Conservation (phyloP, 2,797 vertebrate genomes). For the Hydrophis major region DNA sequence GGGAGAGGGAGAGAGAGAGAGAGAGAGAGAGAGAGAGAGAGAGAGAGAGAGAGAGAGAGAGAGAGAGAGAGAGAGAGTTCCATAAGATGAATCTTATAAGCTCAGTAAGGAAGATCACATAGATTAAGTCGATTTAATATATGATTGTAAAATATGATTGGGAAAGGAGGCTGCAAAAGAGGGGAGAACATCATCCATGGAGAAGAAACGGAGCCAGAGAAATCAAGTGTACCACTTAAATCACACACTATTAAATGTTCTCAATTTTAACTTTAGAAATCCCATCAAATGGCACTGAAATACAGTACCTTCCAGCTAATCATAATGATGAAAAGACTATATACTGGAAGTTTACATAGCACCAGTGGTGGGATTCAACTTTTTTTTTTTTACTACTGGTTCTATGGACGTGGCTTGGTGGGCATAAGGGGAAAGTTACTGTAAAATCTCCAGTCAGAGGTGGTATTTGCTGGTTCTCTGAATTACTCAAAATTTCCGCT, state of each 20-base stretch:
- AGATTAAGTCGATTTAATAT: background rate
- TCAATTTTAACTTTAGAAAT: background rate
- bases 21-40: background rate
- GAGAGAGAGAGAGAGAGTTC: background rate
- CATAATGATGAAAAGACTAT: background rate
- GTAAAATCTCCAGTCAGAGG: too few relatives aligned
- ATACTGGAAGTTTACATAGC: background rate
- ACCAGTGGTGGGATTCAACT: too few relatives aligned
- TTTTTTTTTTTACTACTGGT: too few relatives aligned
- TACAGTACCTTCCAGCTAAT: background rate
- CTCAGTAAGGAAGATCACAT: too few relatives aligned
- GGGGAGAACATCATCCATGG: background rate
- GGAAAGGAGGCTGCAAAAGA: background rate
- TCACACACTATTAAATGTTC: background rate
- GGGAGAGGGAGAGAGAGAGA: too few relatives aligned
- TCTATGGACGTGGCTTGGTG: too few relatives aligned
- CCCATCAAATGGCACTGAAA: background rate
- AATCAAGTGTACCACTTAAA: background rate
- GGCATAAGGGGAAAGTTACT: too few relatives aligned
- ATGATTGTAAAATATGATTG: background rate
- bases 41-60: too few relatives aligned
- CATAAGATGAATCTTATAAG: background rate
- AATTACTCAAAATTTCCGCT: too few relatives aligned
- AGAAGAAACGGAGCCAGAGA: background rate
- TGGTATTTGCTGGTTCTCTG: too few relatives aligned